A percentile compares a stretch with the other conserved stretches of the same genome.
These are phyloP conservation scores for Pampus argenteus DNA, from an alignment of 2,797 vertebrate species.

Conservation along the genomic window DNA sequence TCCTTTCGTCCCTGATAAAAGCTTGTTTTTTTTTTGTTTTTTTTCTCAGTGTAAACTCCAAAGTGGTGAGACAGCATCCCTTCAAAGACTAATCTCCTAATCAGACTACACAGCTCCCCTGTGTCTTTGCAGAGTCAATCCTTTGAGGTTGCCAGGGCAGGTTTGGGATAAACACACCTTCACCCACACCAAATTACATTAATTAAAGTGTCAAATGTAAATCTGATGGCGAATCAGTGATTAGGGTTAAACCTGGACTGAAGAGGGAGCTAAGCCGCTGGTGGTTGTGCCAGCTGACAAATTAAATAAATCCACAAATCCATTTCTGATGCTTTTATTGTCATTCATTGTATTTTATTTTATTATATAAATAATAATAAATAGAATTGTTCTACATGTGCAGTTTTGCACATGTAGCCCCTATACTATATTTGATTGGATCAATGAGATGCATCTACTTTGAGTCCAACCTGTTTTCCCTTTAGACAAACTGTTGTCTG, in stretches of 20 bases:
- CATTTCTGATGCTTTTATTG: not conserved
- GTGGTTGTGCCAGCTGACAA: constrained; percentile 1
- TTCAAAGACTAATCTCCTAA: constrained; percentile 25
- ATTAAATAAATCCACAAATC: constrained; percentile 13
- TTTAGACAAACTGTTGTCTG: constrained; percentile 23
- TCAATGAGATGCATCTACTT: constrained; percentile 38
- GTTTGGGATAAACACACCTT: constrained; percentile 29
- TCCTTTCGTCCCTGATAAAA: constrained; percentile 24
- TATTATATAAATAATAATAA: no score
- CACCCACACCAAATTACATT: constrained; percentile 19
- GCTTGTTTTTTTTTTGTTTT: constrained; percentile 3
- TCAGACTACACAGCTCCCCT: constrained; percentile 21
- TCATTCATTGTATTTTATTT: not conserved
- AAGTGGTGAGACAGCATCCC: constrained; percentile 36
- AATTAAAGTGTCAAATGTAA: constrained; percentile 24
- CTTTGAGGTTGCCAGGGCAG: constrained; percentile 6
- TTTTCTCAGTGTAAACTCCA: constrained; percentile 10
- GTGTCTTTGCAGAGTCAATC: constrained; percentile 12
- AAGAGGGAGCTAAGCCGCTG: not conserved
- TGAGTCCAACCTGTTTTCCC: constrained; percentile 7
- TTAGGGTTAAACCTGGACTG: constrained; percentile 4
- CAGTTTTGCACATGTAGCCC: constrained; percentile 16
- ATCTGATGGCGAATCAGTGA: constrained; percentile 40
- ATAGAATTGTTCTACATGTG: constrained; percentile 8
- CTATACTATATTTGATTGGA: constrained; percentile 16